phyloP scores from a whole-genome alignment of 1,140 invertebrate species.

The Psix sp. region DNA sequence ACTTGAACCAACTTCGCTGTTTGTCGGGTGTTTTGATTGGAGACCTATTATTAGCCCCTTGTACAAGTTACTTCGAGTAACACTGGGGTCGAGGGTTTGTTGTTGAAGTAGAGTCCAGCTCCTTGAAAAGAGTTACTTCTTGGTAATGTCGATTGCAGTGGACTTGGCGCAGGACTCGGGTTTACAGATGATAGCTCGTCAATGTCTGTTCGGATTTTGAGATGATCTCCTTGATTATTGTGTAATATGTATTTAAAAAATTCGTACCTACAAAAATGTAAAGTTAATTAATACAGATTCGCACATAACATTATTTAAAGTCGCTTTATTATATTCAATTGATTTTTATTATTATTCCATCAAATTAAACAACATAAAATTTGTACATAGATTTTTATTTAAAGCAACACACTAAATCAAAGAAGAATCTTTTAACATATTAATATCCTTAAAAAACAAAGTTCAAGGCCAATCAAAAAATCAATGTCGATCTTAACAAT shows the following conservation, averaged over 20 bases:
- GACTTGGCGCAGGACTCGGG: constrained; percentile 1
- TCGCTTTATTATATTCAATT: no score
- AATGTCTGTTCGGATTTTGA: constrained; percentile 8
- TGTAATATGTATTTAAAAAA: constrained; percentile 84
- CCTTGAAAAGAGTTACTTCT: constrained; percentile 69
- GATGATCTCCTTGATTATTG: constrained; percentile 52
- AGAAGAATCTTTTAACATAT: no score
- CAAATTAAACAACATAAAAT: no score
- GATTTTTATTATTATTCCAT: no score
- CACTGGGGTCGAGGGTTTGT: constrained; percentile 68
- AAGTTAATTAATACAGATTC: no score
- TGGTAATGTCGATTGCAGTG: constrained; percentile 33
- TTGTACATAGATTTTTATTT: no score
- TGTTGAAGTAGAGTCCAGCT: constrained; percentile 71
- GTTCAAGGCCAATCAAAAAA: no score
- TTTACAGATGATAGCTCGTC: constrained; percentile 17
- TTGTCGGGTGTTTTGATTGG: constrained; percentile 23
- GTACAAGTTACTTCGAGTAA: constrained; percentile 69
- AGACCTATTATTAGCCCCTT: constrained; percentile 67
- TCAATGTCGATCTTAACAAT: no score
- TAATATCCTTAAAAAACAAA: no score
- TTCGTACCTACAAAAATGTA: constrained; percentile 82
- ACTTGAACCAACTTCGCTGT: constrained; percentile 48
- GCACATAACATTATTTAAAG: no score
- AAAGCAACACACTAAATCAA: no score